phyloP scores from a whole-genome alignment of 2,888 invertebrate genomes.

The Chironomus tentans region DNA sequence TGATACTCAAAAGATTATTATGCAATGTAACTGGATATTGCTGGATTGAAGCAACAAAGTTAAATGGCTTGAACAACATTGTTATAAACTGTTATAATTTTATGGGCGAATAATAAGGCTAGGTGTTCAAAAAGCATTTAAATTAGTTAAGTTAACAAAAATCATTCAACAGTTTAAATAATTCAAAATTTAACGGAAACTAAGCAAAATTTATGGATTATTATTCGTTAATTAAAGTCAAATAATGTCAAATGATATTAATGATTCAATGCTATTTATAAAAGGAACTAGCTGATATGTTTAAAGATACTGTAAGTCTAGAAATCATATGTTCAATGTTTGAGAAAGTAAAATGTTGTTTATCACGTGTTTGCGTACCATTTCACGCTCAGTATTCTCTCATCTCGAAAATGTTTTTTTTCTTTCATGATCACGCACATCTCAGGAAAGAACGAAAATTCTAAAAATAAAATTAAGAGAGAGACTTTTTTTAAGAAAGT shows the following conservation, averaged over 20 bases:
- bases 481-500: neutral
- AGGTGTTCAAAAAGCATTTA: neutral
- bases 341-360: neutral
- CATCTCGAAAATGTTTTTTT: neutral
- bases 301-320: neutral
- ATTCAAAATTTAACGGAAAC: neutral
- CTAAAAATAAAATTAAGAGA: constrained; percentile 15
- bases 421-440: constrained; percentile 16
- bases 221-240: too few species aligned
- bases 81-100: too few species aligned
- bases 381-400: neutral
- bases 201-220: too few species aligned
- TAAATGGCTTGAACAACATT: too few species aligned
- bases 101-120: neutral
- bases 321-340: constrained; percentile 1
- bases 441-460: neutral
- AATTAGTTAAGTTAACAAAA: too few species aligned
- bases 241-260: too few species aligned
- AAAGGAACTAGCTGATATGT: neutral
- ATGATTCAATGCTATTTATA: neutral
- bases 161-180: too few species aligned
- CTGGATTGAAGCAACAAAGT: too few species aligned
- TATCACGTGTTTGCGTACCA: neutral
- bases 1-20: too few species aligned
- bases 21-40: too few species aligned